Percentiles rank a stretch among this genome's conserved stretches.
Conservation (phyloP, 2,113 vertebrate genomes). For the Hucho hucho region DNA sequence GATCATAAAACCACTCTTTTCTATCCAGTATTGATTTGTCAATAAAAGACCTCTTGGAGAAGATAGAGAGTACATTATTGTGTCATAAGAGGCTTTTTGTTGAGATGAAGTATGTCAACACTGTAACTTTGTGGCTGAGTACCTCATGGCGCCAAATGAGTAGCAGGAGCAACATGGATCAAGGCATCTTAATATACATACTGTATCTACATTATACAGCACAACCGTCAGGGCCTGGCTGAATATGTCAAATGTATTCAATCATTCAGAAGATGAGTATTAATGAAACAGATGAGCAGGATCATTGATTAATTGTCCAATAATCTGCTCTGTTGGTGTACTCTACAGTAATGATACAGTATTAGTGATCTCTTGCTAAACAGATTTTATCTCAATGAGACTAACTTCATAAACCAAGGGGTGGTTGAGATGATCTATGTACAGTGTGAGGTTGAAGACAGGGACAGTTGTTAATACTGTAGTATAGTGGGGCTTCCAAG, state of each 20-base stretch:
- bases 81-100: conserved; percentile 1
- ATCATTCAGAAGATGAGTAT: neutral
- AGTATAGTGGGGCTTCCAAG: neutral
- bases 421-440: neutral
- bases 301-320: conserved; percentile 10
- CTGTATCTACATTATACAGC: no score
- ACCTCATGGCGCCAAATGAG: no score
- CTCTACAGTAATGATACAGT: no score
- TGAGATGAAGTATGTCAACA: neutral
- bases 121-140: no score
- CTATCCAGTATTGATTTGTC: neutral
- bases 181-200: no score
- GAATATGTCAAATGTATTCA: no score
- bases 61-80: neutral
- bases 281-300: conserved; percentile 1
- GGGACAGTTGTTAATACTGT: neutral
- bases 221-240: no score
- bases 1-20: no score
- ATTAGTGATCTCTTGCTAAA: no score
- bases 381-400: no score
- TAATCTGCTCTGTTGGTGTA: neutral
- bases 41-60: neutral
- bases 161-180: no score
- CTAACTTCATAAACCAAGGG: neutral
- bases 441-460: neutral